Evolutionary conservation across 2,113 vertebrate genomes (phyloP).

Genomic region (Oryzias curvinotus): DNA sequence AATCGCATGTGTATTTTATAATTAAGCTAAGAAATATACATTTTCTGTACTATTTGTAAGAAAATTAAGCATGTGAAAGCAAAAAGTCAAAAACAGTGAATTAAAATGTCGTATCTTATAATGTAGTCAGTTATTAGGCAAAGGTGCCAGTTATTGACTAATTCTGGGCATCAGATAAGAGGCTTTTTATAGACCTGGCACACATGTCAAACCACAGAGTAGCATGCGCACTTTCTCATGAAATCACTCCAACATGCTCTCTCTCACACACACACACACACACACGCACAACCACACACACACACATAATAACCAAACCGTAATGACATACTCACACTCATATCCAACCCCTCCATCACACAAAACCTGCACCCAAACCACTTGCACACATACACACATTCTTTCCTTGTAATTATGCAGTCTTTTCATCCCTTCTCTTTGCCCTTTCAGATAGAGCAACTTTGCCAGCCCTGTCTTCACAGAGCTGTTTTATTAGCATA

Average conservation of each 20-base stretch:
- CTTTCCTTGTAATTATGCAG: slow-evolving; percentile 46
- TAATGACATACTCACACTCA: slow-evolving; percentile 50
- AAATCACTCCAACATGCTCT: slow-evolving; percentile 14
- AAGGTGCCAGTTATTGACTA: slow-evolving; percentile 64
- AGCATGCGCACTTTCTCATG: slow-evolving; percentile 24
- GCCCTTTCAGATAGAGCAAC: slow-evolving; percentile 33
- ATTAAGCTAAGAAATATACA: no score
- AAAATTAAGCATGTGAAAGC: not conserved
- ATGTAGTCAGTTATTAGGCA: slow-evolving; percentile 51
- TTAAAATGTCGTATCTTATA: slow-evolving; percentile 42
- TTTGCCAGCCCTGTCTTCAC: slow-evolving; percentile 45
- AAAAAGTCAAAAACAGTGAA: slow-evolving; percentile 18
- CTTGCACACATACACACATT: slow-evolving; percentile 19
- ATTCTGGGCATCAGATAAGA: slow-evolving; percentile 62
- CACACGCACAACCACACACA: no score
- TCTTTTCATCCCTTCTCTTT: slow-evolving; percentile 35
- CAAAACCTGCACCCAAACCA: slow-evolving; percentile 25
- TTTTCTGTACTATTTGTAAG: no score
- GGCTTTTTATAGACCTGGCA: slow-evolving; percentile 40
- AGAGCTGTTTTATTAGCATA: slow-evolving; percentile 61
- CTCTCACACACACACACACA: not conserved
- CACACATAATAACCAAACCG: slow-evolving; percentile 27
- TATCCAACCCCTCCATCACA: slow-evolving; percentile 24
- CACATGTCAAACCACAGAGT: slow-evolving; percentile 33
- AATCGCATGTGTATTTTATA: not conserved